A percentile compares a stretch with the other conserved stretches of the same genome.
Evolutionary conservation across 2,888 invertebrate genomes (phyloP).

Genomic region (Eulithis prunata): DNA sequence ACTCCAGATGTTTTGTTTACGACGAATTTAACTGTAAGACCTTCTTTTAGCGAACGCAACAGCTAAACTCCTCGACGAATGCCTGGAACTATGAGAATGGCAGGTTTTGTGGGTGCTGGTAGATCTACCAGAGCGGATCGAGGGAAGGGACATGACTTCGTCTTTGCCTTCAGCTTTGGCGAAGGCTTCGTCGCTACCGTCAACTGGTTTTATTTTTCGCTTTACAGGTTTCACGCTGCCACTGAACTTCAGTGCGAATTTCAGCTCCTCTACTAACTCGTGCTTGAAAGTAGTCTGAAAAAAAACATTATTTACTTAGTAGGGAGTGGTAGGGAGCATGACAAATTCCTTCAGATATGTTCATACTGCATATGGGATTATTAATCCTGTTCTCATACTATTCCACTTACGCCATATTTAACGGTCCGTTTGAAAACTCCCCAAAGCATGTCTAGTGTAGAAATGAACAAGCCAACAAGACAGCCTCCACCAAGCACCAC

Average conservation of each 20-base stretch:
- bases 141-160: slow-evolving; percentile 66
- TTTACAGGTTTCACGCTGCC: slow-evolving; percentile 86
- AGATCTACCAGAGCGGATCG: slow-evolving; percentile 62
- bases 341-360: too few relatives aligned
- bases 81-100: slow-evolving; percentile 70
- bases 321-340: too few relatives aligned
- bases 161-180: slow-evolving; percentile 68
- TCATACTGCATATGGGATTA: too few relatives aligned
- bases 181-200: slow-evolving; percentile 64
- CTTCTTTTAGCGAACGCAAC: slow-evolving; percentile 72
- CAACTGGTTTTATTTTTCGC: slow-evolving; percentile 60
- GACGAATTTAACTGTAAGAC: slow-evolving; percentile 52
- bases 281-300: slow-evolving; percentile 84
- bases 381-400: too few relatives aligned
- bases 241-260: slow-evolving; percentile 86
- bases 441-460: slow-evolving; percentile 76
- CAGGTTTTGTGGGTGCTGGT: slow-evolving; percentile 63
- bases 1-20: background rate
- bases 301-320: background rate
- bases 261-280: slow-evolving; percentile 85
- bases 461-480: slow-evolving; percentile 66
- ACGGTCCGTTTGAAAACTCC: slow-evolving; percentile 77
- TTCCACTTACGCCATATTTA: slow-evolving; percentile 70
- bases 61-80: slow-evolving; percentile 69
- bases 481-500: slow-evolving; percentile 75